Base-by-base conservation (phyloP, 2,888 invertebrate species). In the Mechanitis messenoides region DNA sequence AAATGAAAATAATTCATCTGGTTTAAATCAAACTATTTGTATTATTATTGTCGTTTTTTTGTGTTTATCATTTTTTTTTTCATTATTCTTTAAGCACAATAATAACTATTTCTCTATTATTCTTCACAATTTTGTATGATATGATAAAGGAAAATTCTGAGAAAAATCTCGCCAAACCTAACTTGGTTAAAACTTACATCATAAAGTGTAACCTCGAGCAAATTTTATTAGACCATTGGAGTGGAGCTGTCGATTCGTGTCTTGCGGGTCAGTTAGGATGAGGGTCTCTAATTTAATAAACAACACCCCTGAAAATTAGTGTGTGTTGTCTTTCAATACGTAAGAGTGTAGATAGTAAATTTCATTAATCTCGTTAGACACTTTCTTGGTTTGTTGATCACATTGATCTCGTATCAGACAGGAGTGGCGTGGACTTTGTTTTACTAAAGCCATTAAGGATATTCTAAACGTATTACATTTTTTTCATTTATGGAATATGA, bases 261-360 rank as follows among this genome's bases (percentile, higher is more conserved):
- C 66, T 66, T 60, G 68, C 62, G 70, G 71, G 66, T 68, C 71
- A 67, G 55, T 58, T 55, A 64, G 64, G 66, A 70, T 59, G 67
- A 65, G 69, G 71, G 71, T 67, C 62, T 55, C 33, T 72, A 68
- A 72, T 71, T 72, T 62, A 67, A 72, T 72, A 70, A 71, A 65
- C 65, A 68, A 64, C 62, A 56, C 62, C 42, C 58, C 47, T 58
- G 55, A 58, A 63, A 69, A 70, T 70, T 70, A 69, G 66, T 61
- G 55, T 64, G 60, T 64, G 65, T 62, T 64, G 67, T 62, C 63
- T 59, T 63, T 60, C 58, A 42, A 57, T 47, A 56, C 62, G 45
- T 57, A 54, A 63, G 61, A 56, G 64, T 59, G 53, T n/a, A 61
- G 42, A 42, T 62, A 62, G 58, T 61, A 59, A 60, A 67, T 67